Evolutionary conservation across 2,888 invertebrate species (phyloP), one percentile per base, ranked within the genome.

Genomic region (Apodemia zela): DNA sequence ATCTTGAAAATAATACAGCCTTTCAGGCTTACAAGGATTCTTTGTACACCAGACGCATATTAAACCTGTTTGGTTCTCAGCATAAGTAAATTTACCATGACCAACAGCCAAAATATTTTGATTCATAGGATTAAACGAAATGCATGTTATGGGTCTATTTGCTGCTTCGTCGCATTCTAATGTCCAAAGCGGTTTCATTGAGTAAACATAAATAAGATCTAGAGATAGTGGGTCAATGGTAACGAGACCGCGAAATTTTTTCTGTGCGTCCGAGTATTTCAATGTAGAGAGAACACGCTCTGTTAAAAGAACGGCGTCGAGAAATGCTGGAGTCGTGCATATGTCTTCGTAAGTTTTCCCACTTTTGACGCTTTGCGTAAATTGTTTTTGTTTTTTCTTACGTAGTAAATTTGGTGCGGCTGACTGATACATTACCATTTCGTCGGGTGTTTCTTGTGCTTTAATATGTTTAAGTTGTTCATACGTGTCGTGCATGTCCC

Each of bases 21-120:
- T 91, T 78, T 96, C 97, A 0, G 97, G 97, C 75, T 95, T 94
- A 15, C 93, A 93, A 0, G 96, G 96, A 80, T 97, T 97, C 82
- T 97, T 95, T 1, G 95, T 94, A 73, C 94, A 96, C 97, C 97
- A 97, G 65, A 97, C 81, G 71, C 95, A 93, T 1, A 97, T 92
- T 47, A 94, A 75, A 0, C 97, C 97, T 1, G 81, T 80, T n/a
- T 84, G 84, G 0, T 84, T 81, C 35, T 94, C 93, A 0, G 90
- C 87, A 74, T 93, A 94, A 42, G 89, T 92, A 69, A 93, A 94
- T 73, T 94, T 93, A 0, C 96, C 96, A 75, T 97, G 96, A 13
- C 93, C 95, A 0, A 95, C 95, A 0, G 96, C 97, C 49, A 97
- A 76, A 8, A 97, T 92, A 71, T 95, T 95, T 11, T 91, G 83